Evolutionary conservation across 2,888 invertebrate genomes (phyloP), one percentile per base, ranked within the genome.

Genomic region (Hirtodrosophila histrioides): DNA sequence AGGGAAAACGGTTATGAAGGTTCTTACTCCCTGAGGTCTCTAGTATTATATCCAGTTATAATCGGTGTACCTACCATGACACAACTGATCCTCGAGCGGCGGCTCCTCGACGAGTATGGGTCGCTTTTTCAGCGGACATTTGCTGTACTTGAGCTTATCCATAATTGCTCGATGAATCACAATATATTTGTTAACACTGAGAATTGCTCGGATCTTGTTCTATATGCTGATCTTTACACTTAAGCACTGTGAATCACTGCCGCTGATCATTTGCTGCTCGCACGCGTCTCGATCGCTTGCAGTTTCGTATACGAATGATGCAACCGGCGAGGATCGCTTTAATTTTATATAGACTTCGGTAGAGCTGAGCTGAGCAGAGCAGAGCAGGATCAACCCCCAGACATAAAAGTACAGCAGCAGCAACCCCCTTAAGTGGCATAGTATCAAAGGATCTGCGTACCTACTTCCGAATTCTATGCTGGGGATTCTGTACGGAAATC

Each of bases 61-160:
- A 8, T 36, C 11, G 0, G 5, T 6, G 7, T 53, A 74, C 83
- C 68, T 72, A 90, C 91, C 89, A 57, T 86, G 80, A 62, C 83
- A 76, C 41, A 89, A 41, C 7, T 80, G 78, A 64, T 85, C 76
- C 57, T 74, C 84, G 0, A 31, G 43, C 10, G 31, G 37, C 37
- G 69, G 53, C 60, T 77, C 65, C 48, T 72, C 76, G 57, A 89
- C 56, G 66, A 83, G 75, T 45, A 91, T 89, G 8, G 91, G 91
- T 29, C 91, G 88, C 81, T 91, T 91, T 54, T 91, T 91, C 23
- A 91, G 81, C 64, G 91, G 91, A 62, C 91, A 91, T 81, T 89
- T 90, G 64, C 90, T 90, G 65, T 91, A 91, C 62, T 91, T 92
- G 11, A 80, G 72, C 60, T 89, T 91, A 88, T 91, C 89, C 90